Base-by-base conservation (phyloP, 2,113 vertebrate genomes). In the Stigmatopora nigra region DNA sequence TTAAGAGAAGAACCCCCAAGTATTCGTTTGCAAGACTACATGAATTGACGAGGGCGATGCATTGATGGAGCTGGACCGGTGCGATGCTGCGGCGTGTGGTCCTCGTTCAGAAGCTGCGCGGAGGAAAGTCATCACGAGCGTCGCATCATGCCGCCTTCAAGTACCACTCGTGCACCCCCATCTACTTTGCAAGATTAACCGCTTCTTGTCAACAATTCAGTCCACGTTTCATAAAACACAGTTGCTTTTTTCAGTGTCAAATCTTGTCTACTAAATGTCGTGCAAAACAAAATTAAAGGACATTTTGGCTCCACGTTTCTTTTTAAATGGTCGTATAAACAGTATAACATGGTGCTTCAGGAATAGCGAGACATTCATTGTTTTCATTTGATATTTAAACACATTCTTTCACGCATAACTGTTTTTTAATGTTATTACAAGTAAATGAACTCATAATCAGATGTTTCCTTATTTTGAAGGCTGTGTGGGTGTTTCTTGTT, bases 11-110 rank as follows among this genome's bases (percentile, higher is more conserved):
- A 63, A 48, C 55, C 75, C 71, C 82, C 67, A 61, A 67, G 71
- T 69, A 81, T 80, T 77, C 81, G 81, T 55, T 20, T 45, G 68
- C 72, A 91, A 90, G 88, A 90, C 73, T 78, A 75, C 85, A 84
- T 78, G 64, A 77, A 84, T 78, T 75, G 73, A 69, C 15, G 74
- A 75, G 74, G 82, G 74, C 61, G 79, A 77, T 68, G 62, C 44
- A 59, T 78, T 70, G 82, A 64, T 61, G 75, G n/a, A 55, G 19
- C 59, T 61, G 77, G 78, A 80, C 76, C 65, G 77, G 71, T 76
- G 82, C 61, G 72, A 70, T 62, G 78, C 72, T 61, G 78, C 83
- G 76, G 85, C 78, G 78, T 72, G 78, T 68, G 83, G 65, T 79
- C 69, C 82, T 78, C 69, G 64, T 78, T 57, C 72, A 68, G 75